phyloP scores from a whole-genome alignment of 2,797 vertebrate genomes.

The Pangasius mekongensis region DNA sequence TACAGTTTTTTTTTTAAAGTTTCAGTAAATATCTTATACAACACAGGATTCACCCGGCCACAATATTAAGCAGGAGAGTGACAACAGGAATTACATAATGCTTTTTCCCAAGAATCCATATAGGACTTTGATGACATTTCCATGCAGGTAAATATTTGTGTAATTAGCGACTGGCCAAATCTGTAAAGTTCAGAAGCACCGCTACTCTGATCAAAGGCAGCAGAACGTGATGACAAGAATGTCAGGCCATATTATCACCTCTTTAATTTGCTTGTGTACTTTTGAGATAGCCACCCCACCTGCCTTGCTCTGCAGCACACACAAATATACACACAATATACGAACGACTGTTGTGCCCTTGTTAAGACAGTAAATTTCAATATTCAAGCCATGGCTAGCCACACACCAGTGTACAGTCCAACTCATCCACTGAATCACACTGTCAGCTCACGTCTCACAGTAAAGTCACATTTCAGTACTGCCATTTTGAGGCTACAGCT shows the following conservation, averaged over 20 bases:
- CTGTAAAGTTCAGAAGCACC: conserved; percentile 60
- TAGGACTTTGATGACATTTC: conserved; percentile 71
- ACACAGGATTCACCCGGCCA: background rate
- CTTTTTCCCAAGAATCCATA: background rate
- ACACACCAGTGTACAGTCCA: background rate
- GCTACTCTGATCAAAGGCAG: conserved; percentile 69
- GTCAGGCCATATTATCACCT: conserved; percentile 68
- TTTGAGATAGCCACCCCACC: conserved; percentile 11
- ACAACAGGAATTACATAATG: background rate
- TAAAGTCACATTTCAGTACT: background rate
- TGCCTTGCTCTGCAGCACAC: conserved; percentile 9
- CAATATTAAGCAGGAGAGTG: background rate
- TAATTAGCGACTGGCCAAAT: conserved; percentile 74
- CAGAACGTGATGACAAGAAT: conserved; percentile 63
- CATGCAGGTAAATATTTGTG: conserved; percentile 65
- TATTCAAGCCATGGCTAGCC: background rate
- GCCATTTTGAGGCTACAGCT: background rate
- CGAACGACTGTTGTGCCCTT: background rate
- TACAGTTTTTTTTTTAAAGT: background rate
- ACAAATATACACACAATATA: conserved; percentile 23
- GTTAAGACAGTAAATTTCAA: background rate
- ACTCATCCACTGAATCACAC: background rate
- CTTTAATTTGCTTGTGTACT: conserved; percentile 65
- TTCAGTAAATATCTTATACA: background rate
- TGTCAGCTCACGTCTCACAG: background rate